Percentiles rank a stretch among this genome's conserved stretches.
These are phyloP conservation scores for Drosophila prosaltans DNA, from an alignment of 1,140 invertebrate species.

Conservation along the genomic window DNA sequence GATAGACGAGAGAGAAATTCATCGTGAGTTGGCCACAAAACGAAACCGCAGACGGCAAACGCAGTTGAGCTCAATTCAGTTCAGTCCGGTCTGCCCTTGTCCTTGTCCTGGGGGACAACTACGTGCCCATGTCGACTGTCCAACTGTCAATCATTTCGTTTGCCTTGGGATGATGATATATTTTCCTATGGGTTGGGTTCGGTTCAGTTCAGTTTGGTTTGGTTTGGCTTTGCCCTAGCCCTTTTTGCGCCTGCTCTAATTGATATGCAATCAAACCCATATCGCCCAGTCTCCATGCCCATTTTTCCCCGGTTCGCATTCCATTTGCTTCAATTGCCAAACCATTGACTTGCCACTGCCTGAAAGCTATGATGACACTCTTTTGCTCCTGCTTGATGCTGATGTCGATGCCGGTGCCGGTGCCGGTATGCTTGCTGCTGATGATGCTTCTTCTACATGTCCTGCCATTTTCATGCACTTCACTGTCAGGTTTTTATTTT, in stretches of 20 bases:
- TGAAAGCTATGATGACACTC: slow-evolving; percentile 40
- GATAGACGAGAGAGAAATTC: neutral
- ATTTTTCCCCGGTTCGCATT: slow-evolving; percentile 15
- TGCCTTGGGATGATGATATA: slow-evolving; percentile 47
- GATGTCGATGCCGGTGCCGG: slow-evolving; percentile 39
- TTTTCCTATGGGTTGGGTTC: neutral
- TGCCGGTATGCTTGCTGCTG: slow-evolving; percentile 7
- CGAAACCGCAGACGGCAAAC: slow-evolving; percentile 62
- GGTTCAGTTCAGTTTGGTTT: slow-evolving; percentile 29
- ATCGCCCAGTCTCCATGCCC: neutral
- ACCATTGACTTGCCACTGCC: slow-evolving; percentile 42
- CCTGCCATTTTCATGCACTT: slow-evolving; percentile 26
- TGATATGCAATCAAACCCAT: slow-evolving; percentile 79
- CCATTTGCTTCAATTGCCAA: slow-evolving; percentile 70
- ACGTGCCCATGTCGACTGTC: slow-evolving; percentile 62
- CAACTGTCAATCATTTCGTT: slow-evolving; percentile 80
- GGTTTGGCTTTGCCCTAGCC: neutral
- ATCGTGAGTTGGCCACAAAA: slow-evolving; percentile 56
- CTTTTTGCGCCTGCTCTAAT: slow-evolving; percentile 78
- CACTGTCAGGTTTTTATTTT: slow-evolving; percentile 42
- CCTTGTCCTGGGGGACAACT: slow-evolving; percentile 24
- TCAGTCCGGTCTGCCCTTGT: neutral
- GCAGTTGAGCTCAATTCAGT: neutral
- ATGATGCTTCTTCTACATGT: slow-evolving; percentile 32
- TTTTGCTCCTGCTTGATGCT: slow-evolving; percentile 9